Percentiles rank a stretch among this genome's conserved stretches.
Evolutionary conservation across 1,140 invertebrate species (phyloP).

Genomic region (Drosophila tani): DNA sequence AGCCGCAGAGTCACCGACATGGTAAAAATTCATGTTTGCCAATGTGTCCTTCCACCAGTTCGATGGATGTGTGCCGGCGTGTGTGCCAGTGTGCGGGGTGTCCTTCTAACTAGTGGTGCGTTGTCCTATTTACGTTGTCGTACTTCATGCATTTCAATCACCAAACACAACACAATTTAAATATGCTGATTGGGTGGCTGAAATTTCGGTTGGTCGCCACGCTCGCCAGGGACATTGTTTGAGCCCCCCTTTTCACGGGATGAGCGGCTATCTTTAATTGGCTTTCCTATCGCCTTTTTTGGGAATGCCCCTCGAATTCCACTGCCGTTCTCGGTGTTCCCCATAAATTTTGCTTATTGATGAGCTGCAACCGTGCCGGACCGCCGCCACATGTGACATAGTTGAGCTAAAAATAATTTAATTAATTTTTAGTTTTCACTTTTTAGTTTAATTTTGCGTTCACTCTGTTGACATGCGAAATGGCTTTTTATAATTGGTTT

Average conservation of each 20-base stretch:
- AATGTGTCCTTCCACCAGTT: conserved; percentile 55
- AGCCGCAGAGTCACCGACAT: conserved; percentile 53
- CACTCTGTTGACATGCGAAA: conserved; percentile 62
- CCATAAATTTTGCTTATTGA: conserved; percentile 77
- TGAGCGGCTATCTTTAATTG: conserved; percentile 62
- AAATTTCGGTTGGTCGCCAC: conserved; percentile 66
- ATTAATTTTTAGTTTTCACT: conserved; percentile 65
- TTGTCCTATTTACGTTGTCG: conserved; percentile 68
- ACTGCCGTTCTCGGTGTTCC: conserved; percentile 23
- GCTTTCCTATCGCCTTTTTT: conserved; percentile 51
- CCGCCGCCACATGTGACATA: conserved; percentile 53
- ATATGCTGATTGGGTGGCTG: conserved; percentile 81
- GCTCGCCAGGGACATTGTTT: conserved; percentile 40
- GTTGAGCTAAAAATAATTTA: conserved; percentile 67
- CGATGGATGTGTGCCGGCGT: neutral
- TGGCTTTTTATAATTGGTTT: conserved; percentile 70
- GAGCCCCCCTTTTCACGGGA: neutral
- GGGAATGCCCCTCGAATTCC: neutral
- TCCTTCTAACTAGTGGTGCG: conserved; percentile 60
- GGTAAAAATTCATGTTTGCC: conserved; percentile 75
- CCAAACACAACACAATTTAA: conserved; percentile 81
- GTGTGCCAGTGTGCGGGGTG: conserved; percentile 4
- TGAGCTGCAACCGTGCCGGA: conserved; percentile 33
- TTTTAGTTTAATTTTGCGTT: conserved; percentile 50
- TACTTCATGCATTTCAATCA: conserved; percentile 81